phyloP scores from a whole-genome alignment of 2,797 vertebrate species.

The Eulemur albifrons region DNA sequence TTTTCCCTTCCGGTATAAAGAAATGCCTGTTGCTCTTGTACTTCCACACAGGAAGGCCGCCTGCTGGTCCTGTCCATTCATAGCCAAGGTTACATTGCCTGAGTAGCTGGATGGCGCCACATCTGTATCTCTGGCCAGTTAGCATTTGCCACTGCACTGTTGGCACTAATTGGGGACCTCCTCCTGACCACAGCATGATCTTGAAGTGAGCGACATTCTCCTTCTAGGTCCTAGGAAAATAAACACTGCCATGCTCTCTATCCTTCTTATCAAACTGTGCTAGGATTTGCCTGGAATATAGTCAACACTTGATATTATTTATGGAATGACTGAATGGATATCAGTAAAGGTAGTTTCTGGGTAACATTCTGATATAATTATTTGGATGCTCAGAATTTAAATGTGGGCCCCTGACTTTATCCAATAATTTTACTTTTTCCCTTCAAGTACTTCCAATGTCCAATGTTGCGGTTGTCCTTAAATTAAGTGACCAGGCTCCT shows the following conservation, averaged over 20 bases:
- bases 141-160: not conserved
- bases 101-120: not conserved
- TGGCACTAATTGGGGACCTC: not conserved
- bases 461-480: not conserved
- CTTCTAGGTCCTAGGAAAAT: not conserved
- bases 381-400: not conserved
- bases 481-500: not conserved
- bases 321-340: not conserved
- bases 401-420: not conserved
- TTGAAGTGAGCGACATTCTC: not conserved
- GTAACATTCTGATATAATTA: not conserved
- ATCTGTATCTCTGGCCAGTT: not conserved
- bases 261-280: not conserved
- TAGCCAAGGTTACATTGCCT: not conserved
- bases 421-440: not conserved
- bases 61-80: not conserved
- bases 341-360: not conserved
- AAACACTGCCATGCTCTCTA: not conserved
- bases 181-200: not conserved
- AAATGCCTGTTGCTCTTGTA: constrained; percentile 47
- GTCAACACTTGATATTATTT: not conserved
- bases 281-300: not conserved
- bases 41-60: not conserved
- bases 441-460: not conserved
- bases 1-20: constrained; percentile 64